Percentiles rank a stretch among this genome's conserved stretches.
phyloP scores from a whole-genome alignment of 2,888 invertebrate genomes.

The Philereme transversata region DNA sequence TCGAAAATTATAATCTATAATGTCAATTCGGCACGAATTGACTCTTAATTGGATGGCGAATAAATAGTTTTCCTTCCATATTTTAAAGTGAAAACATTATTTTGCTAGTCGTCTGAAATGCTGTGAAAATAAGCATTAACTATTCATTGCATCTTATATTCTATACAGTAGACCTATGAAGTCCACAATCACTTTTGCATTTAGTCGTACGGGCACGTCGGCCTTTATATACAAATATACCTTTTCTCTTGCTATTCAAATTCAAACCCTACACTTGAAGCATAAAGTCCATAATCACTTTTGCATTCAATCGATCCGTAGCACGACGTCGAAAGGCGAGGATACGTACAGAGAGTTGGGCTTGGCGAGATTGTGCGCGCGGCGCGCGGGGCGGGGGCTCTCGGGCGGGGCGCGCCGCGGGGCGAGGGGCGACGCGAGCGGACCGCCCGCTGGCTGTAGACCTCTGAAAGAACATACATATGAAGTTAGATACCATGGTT shows the following conservation, averaged over 20 bases:
- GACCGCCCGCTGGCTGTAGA: constrained; percentile 59
- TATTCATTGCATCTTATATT: no score
- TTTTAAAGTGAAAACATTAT: no score
- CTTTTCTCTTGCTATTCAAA: neutral
- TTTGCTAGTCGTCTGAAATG: no score
- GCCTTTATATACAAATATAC: no score
- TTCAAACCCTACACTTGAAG: neutral
- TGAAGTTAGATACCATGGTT: neutral
- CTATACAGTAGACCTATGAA: no score
- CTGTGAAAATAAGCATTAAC: no score
- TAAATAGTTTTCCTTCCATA: no score
- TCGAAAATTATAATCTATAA: no score
- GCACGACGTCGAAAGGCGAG: constrained; percentile 38
- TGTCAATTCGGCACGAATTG: no score
- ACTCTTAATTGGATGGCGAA: no score
- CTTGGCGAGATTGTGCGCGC: constrained; percentile 61
- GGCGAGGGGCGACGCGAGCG: constrained; percentile 59
- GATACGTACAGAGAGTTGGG: constrained; percentile 74
- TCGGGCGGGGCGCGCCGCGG: constrained; percentile 64
- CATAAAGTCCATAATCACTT: constrained; percentile 9
- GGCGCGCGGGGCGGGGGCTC: constrained; percentile 65
- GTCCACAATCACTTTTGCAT: no score
- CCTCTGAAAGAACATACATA: constrained; percentile 51
- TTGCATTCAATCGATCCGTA: constrained; percentile 32
- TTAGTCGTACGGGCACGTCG: no score